phyloP scores from a whole-genome alignment of 2,888 invertebrate genomes.

The Hypercompe scribonia region DNA sequence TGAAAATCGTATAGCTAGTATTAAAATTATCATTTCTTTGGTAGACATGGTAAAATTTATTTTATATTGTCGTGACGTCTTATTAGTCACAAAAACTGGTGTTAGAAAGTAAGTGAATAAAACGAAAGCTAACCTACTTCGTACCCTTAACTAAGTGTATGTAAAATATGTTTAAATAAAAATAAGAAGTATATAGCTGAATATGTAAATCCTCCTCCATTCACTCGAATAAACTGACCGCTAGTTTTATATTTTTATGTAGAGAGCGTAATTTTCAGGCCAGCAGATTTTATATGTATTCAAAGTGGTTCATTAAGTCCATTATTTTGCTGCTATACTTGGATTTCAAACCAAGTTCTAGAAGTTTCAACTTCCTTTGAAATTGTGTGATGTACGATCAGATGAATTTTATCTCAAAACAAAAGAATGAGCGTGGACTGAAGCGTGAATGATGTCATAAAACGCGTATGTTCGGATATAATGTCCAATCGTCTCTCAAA shows the following conservation, averaged over 20 bases:
- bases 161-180: no score
- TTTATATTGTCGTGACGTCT: no score
- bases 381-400: not conserved
- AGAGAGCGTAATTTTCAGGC: not conserved
- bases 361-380: not conserved
- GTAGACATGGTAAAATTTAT: no score
- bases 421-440: not conserved
- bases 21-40: no score
- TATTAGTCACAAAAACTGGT: no score
- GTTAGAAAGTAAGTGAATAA: no score
- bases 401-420: not conserved
- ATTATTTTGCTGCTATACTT: not conserved
- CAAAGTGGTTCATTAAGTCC: not conserved
- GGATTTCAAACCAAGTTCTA: no score
- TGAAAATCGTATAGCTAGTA: no score
- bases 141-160: no score
- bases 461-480: not conserved
- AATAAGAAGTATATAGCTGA: no score
- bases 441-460: not conserved
- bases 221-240: not conserved
- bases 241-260: no score
- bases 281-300: not conserved
- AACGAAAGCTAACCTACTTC: no score
- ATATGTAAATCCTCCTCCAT: not conserved
- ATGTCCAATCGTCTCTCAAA: conserved; percentile 48